Base-by-base conservation (phyloP, 35 echinoderm and acorn worm species). In the Ophiothrix spiculata region DNA sequence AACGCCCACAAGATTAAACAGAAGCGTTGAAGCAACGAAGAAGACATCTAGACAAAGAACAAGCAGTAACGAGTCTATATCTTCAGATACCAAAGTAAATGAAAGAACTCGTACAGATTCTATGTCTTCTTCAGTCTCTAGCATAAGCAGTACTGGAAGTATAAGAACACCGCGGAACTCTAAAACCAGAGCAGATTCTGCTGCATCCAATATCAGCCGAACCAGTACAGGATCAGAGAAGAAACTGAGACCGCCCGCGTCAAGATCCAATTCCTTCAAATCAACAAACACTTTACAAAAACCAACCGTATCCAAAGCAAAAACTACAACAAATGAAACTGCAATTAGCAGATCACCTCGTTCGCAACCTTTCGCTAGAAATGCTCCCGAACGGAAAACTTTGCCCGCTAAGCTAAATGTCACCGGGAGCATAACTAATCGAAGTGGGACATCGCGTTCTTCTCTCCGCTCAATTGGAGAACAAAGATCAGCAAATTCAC, bases 71-170 rank as follows among this genome's bases (percentile, higher is more conserved):
- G 54, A 36, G 21, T 63, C 81, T 29, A 41, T 46, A 34, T 25
- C 38, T 17, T 64, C 81, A 35, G 77, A 79, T 4, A 14, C 36
- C 12, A 79, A 39, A 79, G 17, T 37, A 17, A 56, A 84, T 31
- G 49, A 21, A 21, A 32, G 81, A 60, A 54, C 6, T 14, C 11
- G 81, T 35, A 54, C 49, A 15, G 81, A 84, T 23, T 84, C 81
- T 0, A 84, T 33, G 23, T 84, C 81, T 1, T 84, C 81, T 8
- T 35, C 45, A 1, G 42, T 84, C 14, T 84, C 81, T 15, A 84
- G 45, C 39, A 33, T 60, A 0, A 84, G 81, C 34, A 84, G 81
- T 28, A 37, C 63, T 0, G 81, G 36, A 31, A 79, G 81, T 63
- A 45, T 41, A 0, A 84, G 81, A 29, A 84, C 81, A 28, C 34